These are phyloP conservation scores for Coendou prehensilis DNA, from an alignment of 2,797 vertebrate species.

Conservation along the genomic window DNA sequence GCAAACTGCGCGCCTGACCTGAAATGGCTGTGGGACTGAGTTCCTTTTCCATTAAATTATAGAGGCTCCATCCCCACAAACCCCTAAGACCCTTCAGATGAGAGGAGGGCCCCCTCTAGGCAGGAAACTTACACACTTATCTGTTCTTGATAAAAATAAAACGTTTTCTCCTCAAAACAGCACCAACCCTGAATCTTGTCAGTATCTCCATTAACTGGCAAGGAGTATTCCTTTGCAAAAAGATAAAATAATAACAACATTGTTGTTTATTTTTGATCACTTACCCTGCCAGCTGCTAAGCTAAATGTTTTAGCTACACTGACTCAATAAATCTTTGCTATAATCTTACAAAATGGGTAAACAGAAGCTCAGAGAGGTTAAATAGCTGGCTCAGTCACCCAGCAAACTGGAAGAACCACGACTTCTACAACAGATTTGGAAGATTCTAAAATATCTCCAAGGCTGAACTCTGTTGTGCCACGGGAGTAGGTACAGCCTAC, in stretches of 20 bases:
- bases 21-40: neutral
- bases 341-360: neutral
- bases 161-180: slow-evolving; percentile 21
- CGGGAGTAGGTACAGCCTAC: neutral
- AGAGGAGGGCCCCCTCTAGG: neutral
- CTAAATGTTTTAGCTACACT: neutral
- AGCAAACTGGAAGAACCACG: slow-evolving; percentile 16
- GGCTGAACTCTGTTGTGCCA: neutral
- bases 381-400: neutral
- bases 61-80: neutral
- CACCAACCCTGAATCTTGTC: slow-evolving; percentile 5
- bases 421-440: neutral
- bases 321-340: neutral
- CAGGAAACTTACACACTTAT: neutral
- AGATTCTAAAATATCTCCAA: neutral
- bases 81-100: neutral
- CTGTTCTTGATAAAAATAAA: neutral
- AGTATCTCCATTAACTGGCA: neutral
- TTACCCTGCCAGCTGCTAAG: neutral
- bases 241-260: neutral
- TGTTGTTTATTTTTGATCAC: neutral
- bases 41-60: neutral
- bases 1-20: neutral
- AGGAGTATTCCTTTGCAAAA: slow-evolving; percentile 8
- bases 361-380: slow-evolving; percentile 11